These are phyloP conservation scores for Babylonia areolata DNA, from an alignment of 1,140 invertebrate genomes.

Conservation along the genomic window DNA sequence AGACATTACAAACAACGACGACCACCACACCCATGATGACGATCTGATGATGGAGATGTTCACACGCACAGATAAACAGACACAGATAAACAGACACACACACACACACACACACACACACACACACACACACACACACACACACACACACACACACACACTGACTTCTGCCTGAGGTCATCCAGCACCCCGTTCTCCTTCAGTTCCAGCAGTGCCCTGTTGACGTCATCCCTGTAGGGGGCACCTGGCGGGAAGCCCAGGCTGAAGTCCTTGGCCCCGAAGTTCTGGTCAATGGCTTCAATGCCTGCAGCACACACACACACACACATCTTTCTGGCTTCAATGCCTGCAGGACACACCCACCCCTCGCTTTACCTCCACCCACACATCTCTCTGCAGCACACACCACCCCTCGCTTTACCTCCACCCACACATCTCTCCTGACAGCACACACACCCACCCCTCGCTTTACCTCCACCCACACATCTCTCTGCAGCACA, in stretches of 20 bases:
- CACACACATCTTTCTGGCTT: too few relatives aligned
- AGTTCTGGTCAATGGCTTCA: constrained; percentile 66
- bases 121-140: constrained; percentile 11
- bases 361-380: too few relatives aligned
- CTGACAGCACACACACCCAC: too few relatives aligned
- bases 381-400: too few relatives aligned
- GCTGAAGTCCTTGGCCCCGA: constrained; percentile 64
- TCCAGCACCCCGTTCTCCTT: constrained; percentile 95
- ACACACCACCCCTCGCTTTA: too few relatives aligned
- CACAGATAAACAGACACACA: background rate
- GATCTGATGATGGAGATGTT: too few relatives aligned
- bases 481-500: too few relatives aligned
- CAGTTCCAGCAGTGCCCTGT: constrained; percentile 92
- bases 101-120: background rate
- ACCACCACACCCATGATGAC: too few relatives aligned
- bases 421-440: too few relatives aligned
- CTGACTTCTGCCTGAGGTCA: constrained; percentile 92
- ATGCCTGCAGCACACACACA: constrained; percentile 37
- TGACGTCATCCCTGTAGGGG: constrained; percentile 95
- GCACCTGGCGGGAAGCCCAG: constrained; percentile 68
- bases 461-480: too few relatives aligned
- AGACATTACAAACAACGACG: too few relatives aligned
- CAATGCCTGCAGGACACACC: too few relatives aligned
- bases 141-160: constrained; percentile 1
- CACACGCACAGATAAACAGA: background rate